Evolutionary conservation across 2,797 vertebrate genomes (phyloP), one percentile per base, ranked within the genome.

Genomic region (Pogoniulus pusillus): DNA sequence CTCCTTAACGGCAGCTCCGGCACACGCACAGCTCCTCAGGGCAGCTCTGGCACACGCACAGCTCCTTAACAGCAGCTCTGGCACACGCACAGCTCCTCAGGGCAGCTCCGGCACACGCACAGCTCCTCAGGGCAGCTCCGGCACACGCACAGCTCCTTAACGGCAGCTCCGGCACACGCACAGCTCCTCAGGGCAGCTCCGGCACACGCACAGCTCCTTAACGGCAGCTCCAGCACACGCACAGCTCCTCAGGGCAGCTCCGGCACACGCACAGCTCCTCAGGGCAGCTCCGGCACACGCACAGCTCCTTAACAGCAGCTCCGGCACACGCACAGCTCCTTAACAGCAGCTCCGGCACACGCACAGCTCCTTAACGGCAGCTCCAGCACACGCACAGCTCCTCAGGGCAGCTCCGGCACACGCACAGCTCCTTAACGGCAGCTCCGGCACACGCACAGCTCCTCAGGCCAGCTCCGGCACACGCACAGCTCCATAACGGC

Each of bases 31-130:
- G 85, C 27, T 22, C 9, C 0, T 0, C n/a, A n/a, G n/a, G 22
- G 58, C 45, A 6, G 5, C 62, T 34, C 45, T 57, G 27, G 2
- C 0, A 1, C n/a, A n/a, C n/a, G n/a, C 1, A 20, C 32, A 37
- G 85, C 27, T 22, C 9, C 0, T 0, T n/a, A n/a, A n/a, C n/a
- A 22, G 58, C 45, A 6, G 5, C 62, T 34, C 45, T 57, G 27
- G 2, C 0, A 1, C n/a, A n/a, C n/a, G n/a, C 1, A 20, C 32
- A 37, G 85, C 27, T 22, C 9, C 0, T 0, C n/a, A n/a, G n/a
- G 22, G 58, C 45, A 6, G 5, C 62, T 34, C 45, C 57, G 27
- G 2, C 0, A 1, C n/a, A n/a, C n/a, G n/a, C 1, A 20, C 32
- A 37, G 85, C 27, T 22, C 9, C 0, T 0, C n/a, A n/a, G n/a